Evolutionary conservation across 2,113 vertebrate genomes (phyloP).

Genomic region (Rissa tridactyla): DNA sequence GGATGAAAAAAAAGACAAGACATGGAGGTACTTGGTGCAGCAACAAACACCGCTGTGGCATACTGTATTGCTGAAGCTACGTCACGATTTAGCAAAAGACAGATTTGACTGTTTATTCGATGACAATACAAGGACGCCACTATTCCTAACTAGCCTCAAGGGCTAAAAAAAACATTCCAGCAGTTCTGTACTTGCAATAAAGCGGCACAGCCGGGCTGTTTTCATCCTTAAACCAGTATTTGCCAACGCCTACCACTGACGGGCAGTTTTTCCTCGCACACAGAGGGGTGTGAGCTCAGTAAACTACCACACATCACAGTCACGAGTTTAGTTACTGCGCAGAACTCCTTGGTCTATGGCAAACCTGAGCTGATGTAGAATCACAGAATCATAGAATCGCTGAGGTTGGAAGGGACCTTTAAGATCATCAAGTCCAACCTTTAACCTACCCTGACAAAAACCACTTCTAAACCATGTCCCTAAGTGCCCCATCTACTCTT

Average conservation of each 20-base stretch:
- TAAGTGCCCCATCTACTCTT: too few relatives aligned
- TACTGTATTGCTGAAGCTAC: not conserved
- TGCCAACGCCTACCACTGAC: not conserved
- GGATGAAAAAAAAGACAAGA: not conserved
- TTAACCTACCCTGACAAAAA: too few relatives aligned
- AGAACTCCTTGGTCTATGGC: not conserved
- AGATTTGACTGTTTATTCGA: not conserved
- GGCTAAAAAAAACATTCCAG: not conserved
- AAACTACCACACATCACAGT: not conserved
- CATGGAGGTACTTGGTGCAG: not conserved
- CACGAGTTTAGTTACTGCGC: not conserved
- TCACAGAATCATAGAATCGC: too few relatives aligned
- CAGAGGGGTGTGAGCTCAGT: not conserved
- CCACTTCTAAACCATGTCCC: too few relatives aligned
- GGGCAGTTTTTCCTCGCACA: not conserved
- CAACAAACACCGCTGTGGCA: not conserved
- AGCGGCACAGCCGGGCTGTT: not conserved
- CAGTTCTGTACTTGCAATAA: not conserved
- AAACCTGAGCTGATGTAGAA: not conserved
- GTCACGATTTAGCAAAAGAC: not conserved
- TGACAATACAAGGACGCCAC: not conserved
- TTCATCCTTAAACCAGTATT: not conserved
- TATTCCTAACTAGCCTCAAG: not conserved
- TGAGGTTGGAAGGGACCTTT: too few relatives aligned
- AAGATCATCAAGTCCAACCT: too few relatives aligned